Evolutionary conservation across 2,797 vertebrate genomes (phyloP).

Genomic region (Trichosurus vulpecula): DNA sequence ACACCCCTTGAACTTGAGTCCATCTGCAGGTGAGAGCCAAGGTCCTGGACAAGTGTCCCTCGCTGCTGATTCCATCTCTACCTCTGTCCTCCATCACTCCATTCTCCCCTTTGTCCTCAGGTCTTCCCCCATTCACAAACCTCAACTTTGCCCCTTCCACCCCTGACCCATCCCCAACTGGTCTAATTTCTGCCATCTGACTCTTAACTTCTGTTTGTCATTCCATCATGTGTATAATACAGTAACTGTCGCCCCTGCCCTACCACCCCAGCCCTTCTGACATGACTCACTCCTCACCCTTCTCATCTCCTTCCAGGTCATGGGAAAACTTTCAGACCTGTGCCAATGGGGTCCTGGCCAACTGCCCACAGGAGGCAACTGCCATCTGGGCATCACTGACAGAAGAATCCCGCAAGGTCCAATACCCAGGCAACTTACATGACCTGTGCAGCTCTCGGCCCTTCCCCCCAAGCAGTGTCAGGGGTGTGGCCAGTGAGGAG

Average conservation of each 20-base stretch:
- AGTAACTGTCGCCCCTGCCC: not conserved
- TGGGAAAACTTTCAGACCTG: constrained; percentile 95
- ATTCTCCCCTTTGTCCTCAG: not conserved
- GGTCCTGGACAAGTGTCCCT: not conserved
- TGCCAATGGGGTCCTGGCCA: constrained; percentile 88
- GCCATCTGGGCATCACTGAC: constrained; percentile 94
- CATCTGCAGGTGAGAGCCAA: constrained; percentile 91
- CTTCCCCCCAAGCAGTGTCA: constrained; percentile 79
- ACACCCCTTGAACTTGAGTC: constrained; percentile 90
- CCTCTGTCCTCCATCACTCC: not conserved
- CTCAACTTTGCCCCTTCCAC: not conserved
- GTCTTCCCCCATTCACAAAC: not conserved
- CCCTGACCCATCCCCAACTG: not conserved
- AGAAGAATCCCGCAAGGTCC: constrained; percentile 91
- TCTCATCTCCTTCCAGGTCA: constrained; percentile 85
- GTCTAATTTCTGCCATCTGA: not conserved
- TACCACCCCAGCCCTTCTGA: not conserved
- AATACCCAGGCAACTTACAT: constrained; percentile 94
- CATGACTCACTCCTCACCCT: not conserved
- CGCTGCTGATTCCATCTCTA: not conserved
- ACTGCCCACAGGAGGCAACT: constrained; percentile 91
- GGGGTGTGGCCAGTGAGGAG: constrained; percentile 82
- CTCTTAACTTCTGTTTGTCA: not conserved
- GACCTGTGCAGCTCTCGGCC: constrained; percentile 89
- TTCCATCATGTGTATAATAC: not conserved